Evolutionary conservation across 37 sponge, comb jelly and placozoan species (phyloP).

Genomic region (Corticium candelabrum): DNA sequence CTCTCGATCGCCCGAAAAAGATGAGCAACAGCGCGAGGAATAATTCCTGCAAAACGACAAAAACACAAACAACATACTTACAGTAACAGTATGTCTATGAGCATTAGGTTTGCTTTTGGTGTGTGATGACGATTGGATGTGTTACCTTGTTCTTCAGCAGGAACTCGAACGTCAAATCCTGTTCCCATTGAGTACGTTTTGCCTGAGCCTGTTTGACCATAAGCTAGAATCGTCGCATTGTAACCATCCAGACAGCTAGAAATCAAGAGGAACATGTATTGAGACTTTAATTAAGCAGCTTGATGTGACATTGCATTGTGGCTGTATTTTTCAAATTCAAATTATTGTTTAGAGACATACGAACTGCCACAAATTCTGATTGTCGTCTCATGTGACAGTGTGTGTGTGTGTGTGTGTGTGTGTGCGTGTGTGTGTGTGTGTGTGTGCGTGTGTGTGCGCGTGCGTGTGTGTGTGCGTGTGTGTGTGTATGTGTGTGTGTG

Average conservation of each 20-base stretch:
- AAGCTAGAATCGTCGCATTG: conserved; percentile 94
- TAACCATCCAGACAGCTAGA: conserved; percentile 83
- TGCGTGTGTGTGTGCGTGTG: too few relatives aligned
- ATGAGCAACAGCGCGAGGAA: conserved; percentile 87
- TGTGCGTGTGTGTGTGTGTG: too few relatives aligned
- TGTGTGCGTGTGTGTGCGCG: too few relatives aligned
- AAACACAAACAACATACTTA: background rate
- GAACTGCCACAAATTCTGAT: too few relatives aligned
- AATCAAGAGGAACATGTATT: background rate
- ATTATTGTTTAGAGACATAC: too few relatives aligned
- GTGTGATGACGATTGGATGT: background rate
- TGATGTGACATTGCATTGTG: too few relatives aligned
- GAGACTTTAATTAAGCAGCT: too few relatives aligned
- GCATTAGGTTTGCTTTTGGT: background rate
- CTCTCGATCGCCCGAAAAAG: conserved; percentile 56
- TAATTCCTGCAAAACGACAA: conserved; percentile 36
- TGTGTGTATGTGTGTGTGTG: too few relatives aligned
- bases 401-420: too few relatives aligned
- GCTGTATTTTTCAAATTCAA: too few relatives aligned
- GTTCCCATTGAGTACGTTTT: conserved; percentile 99
- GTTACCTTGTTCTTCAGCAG: conserved; percentile 66
- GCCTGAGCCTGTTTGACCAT: conserved; percentile 98
- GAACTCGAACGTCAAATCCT: conserved; percentile 63
- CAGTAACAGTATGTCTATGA: background rate
- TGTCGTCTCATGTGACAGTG: too few relatives aligned